Percentiles rank a stretch among this genome's conserved stretches.
These are phyloP conservation scores for Helostoma temminkii DNA, from an alignment of 2,797 vertebrate genomes.

Conservation along the genomic window DNA sequence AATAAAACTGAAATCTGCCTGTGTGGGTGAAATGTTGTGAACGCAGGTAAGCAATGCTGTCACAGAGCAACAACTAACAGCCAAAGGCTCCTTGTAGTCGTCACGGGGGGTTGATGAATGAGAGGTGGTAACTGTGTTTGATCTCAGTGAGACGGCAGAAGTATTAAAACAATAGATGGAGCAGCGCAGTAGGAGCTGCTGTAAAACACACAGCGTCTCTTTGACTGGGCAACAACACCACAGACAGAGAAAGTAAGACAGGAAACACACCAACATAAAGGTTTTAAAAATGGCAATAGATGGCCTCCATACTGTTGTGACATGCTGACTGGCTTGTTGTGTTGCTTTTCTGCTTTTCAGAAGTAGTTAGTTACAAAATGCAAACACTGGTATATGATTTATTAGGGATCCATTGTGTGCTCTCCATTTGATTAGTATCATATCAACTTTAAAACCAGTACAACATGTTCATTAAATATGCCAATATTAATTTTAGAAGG, in stretches of 20 bases:
- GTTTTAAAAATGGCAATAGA: not conserved
- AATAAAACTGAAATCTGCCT: conserved; percentile 26
- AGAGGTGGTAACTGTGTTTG: conserved; percentile 59
- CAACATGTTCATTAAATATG: too few relatives aligned
- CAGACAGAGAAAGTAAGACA: conserved; percentile 10
- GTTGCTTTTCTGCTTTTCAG: not conserved
- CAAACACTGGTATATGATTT: too few relatives aligned
- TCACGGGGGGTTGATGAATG: conserved; percentile 46
- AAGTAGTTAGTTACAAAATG: too few relatives aligned
- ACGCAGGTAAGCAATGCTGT: conserved; percentile 31
- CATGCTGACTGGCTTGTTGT: not conserved
- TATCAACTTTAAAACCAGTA: too few relatives aligned
- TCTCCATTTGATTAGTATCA: too few relatives aligned
- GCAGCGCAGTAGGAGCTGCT: conserved; percentile 49
- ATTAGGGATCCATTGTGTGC: too few relatives aligned
- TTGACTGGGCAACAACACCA: conserved; percentile 32
- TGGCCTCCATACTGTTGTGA: not conserved
- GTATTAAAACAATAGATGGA: conserved; percentile 64
- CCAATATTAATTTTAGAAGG: not conserved
- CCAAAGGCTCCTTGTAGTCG: conserved; percentile 47
- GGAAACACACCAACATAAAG: not conserved
- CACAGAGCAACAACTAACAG: conserved; percentile 42
- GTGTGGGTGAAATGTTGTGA: conserved; percentile 40
- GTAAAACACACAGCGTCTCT: conserved; percentile 57
- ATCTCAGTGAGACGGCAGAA: conserved; percentile 63